phyloP scores from a whole-genome alignment of 2,888 invertebrate species.

The Toxonevra muliebris region DNA sequence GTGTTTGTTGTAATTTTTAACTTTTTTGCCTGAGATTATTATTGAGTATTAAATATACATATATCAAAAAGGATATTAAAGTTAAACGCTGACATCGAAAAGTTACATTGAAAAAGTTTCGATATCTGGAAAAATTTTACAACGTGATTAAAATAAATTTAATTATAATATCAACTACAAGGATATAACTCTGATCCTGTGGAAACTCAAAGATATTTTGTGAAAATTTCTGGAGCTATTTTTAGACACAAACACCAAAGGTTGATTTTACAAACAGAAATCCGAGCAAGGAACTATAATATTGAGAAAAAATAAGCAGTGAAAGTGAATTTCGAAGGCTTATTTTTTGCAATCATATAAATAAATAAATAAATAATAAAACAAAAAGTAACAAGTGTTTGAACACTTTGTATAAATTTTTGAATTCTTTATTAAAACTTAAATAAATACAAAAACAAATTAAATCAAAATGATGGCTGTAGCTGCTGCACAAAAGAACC shows the following conservation, averaged over 20 bases:
- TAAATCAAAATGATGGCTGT: conserved; percentile 79
- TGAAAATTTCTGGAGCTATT: conserved; percentile 48
- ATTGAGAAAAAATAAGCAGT: conserved; percentile 54
- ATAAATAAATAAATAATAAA: conserved; percentile 23
- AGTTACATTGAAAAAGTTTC: conserved; percentile 30
- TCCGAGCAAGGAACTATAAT: conserved; percentile 36
- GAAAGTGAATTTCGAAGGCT: conserved; percentile 61
- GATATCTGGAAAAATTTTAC: conserved; percentile 18
- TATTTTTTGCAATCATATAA: conserved; percentile 43
- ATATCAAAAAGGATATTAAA: conserved; percentile 44
- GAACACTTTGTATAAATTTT: conserved; percentile 55
- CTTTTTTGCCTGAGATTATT: conserved; percentile 38
- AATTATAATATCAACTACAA: conserved; percentile 17
- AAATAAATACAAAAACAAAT: conserved; percentile 42
- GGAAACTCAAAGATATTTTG: conserved; percentile 29
- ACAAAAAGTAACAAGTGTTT: conserved; percentile 56
- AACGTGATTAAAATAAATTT: conserved; percentile 25
- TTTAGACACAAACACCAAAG: conserved; percentile 53
- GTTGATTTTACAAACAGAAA: conserved; percentile 38
- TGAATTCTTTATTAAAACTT: conserved; percentile 41
- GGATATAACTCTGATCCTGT: conserved; percentile 35
- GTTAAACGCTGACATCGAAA: conserved; percentile 33
- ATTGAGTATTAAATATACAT: background rate
- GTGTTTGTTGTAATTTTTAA: conserved; percentile 63
- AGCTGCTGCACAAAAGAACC: conserved; percentile 91